phyloP scores from a whole-genome alignment of 2,113 vertebrate species.

The Cariama cristata region DNA sequence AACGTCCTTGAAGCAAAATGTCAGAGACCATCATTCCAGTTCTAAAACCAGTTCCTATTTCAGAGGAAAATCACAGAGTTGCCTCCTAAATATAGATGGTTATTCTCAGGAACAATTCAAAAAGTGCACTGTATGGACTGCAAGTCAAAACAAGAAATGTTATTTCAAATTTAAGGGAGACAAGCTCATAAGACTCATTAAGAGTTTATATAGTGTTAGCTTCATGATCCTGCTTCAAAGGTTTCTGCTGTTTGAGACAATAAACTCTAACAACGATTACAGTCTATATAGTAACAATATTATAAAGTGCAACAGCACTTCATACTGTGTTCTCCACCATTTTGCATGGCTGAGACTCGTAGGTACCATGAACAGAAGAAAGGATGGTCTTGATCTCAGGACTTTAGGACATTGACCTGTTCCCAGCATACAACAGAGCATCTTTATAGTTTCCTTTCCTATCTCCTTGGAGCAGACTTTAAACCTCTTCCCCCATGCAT shows the following conservation, averaged over 20 bases:
- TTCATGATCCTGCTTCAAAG: background rate
- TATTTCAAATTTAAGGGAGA: background rate
- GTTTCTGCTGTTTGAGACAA: background rate
- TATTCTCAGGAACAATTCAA: conserved; percentile 2
- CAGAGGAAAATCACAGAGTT: background rate
- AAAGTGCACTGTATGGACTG: background rate
- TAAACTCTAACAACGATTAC: background rate
- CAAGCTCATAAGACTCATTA: background rate
- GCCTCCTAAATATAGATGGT: conserved; percentile 10
- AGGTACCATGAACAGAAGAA: background rate
- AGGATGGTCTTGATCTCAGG: background rate
- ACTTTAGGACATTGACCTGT: background rate
- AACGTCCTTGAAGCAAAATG: conserved; percentile 22
- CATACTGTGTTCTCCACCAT: background rate
- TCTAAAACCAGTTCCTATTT: conserved; percentile 7
- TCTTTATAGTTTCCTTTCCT: background rate
- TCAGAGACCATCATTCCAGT: background rate
- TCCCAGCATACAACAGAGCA: background rate
- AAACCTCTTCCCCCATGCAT: background rate
- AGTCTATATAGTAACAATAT: background rate
- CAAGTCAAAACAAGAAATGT: background rate
- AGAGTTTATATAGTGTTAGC: background rate
- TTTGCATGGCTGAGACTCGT: background rate
- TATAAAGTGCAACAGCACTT: background rate
- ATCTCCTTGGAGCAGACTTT: fast-evolving